These are phyloP conservation scores for Eulithis testata DNA, from an alignment of 2,888 invertebrate genomes.

Conservation along the genomic window DNA sequence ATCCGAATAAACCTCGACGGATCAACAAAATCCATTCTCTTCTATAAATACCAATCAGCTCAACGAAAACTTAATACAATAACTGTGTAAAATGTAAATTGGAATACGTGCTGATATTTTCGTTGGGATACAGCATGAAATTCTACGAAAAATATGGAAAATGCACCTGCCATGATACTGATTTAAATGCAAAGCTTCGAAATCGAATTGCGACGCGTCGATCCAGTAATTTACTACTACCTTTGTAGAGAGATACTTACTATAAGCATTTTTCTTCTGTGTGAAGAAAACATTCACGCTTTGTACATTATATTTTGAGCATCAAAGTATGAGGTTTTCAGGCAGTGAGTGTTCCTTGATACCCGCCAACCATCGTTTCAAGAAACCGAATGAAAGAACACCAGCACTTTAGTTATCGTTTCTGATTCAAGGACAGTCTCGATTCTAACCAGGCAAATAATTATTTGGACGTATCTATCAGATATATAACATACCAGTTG, in stretches of 20 bases:
- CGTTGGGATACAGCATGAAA: slow-evolving; percentile 39
- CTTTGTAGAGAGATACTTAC: slow-evolving; percentile 49
- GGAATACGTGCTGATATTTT: slow-evolving; percentile 38
- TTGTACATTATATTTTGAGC: background rate
- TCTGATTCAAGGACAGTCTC: too few relatives aligned
- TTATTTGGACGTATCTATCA: too few relatives aligned
- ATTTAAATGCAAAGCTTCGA: slow-evolving; percentile 70
- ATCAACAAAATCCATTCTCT: slow-evolving; percentile 19
- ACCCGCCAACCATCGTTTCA: too few relatives aligned
- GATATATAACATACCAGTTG: too few relatives aligned
- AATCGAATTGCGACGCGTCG: slow-evolving; percentile 58
- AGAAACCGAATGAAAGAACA: too few relatives aligned
- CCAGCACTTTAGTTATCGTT: too few relatives aligned
- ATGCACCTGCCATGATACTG: slow-evolving; percentile 61
- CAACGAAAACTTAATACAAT: slow-evolving; percentile 35
- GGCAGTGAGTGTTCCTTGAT: too few relatives aligned
- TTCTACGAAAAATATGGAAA: slow-evolving; percentile 63
- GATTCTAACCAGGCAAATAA: too few relatives aligned
- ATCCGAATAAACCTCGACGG: slow-evolving; percentile 8
- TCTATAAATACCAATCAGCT: slow-evolving; percentile 39
- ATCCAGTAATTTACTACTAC: slow-evolving; percentile 58
- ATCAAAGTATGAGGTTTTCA: too few relatives aligned
- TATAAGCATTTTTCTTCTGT: slow-evolving; percentile 40
- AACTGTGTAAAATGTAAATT: slow-evolving; percentile 42
- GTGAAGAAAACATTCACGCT: slow-evolving; percentile 34